Evolutionary conservation across 1,140 invertebrate species (phyloP).

Genomic region (Euglossa dilemma): DNA sequence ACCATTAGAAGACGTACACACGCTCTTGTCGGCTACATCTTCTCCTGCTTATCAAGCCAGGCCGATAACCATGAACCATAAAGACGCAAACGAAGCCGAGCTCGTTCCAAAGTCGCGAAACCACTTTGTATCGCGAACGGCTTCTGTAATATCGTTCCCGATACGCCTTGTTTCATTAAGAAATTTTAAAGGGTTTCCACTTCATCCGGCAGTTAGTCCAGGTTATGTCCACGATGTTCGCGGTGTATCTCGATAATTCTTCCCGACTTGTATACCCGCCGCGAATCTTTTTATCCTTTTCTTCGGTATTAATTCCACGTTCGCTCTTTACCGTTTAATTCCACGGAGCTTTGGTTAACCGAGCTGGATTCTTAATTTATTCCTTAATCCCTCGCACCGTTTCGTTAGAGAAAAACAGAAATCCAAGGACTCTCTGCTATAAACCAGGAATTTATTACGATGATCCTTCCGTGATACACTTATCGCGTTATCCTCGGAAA

Average conservation of each 20-base stretch:
- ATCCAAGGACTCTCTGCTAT: no score
- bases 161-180: constrained; percentile 56
- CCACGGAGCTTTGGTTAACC: no score
- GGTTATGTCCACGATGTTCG: constrained; percentile 10
- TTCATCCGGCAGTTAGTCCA: constrained; percentile 7
- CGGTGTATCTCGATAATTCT: no score
- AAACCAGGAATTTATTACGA: no score
- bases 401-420: no score
- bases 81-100: constrained; percentile 39
- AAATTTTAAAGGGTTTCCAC: constrained; percentile 13
- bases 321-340: no score
- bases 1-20: constrained; percentile 12
- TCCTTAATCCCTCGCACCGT: no score
- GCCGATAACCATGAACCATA: constrained; percentile 23
- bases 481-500: background rate
- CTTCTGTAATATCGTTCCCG: constrained; percentile 44
- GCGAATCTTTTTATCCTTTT: no score
- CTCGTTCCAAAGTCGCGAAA: constrained; percentile 27
- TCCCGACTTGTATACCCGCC: no score
- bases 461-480: no score
- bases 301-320: no score
- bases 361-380: no score
- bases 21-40: constrained; percentile 6
- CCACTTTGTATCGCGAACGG: constrained; percentile 50
- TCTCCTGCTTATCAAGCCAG: constrained; percentile 50